Evolutionary conservation across 2,113 vertebrate genomes (phyloP).

Genomic region (Seriola quinqueradiata): DNA sequence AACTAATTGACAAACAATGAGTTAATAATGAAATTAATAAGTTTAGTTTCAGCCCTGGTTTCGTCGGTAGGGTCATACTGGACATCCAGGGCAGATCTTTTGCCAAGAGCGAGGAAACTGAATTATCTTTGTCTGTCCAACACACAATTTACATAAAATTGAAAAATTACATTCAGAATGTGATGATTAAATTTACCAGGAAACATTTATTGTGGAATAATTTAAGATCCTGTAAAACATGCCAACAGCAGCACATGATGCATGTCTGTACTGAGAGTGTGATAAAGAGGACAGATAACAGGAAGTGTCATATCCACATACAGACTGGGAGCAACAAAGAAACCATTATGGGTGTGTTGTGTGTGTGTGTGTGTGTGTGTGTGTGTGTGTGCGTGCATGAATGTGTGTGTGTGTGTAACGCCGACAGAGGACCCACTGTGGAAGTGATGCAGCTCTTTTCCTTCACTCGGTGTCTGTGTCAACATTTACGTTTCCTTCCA

Average conservation of each 20-base stretch:
- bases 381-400: neutral
- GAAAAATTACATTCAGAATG: neutral
- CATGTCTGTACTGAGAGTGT: too few species aligned
- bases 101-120: too few species aligned
- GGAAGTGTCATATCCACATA: slow-evolving; percentile 34
- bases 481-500: slow-evolving; percentile 29
- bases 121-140: too few species aligned
- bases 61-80: too few species aligned
- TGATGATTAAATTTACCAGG: too few species aligned
- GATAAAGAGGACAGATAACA: slow-evolving; percentile 12
- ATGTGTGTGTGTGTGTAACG: slow-evolving; percentile 21
- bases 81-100: too few species aligned
- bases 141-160: neutral
- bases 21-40: neutral
- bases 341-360: slow-evolving; percentile 23
- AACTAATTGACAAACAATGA: too few species aligned
- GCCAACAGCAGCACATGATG: neutral
- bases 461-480: slow-evolving; percentile 4
- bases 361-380: neutral
- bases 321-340: slow-evolving; percentile 35
- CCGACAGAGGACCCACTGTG: slow-evolving; percentile 36
- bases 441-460: slow-evolving; percentile 2
- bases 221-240: neutral
- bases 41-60: too few species aligned
- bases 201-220: neutral